A percentile compares a stretch with the other conserved stretches of the same genome.
Conservation (phyloP, 1,140 invertebrate genomes). For the Leptopilina boulardi region DNA sequence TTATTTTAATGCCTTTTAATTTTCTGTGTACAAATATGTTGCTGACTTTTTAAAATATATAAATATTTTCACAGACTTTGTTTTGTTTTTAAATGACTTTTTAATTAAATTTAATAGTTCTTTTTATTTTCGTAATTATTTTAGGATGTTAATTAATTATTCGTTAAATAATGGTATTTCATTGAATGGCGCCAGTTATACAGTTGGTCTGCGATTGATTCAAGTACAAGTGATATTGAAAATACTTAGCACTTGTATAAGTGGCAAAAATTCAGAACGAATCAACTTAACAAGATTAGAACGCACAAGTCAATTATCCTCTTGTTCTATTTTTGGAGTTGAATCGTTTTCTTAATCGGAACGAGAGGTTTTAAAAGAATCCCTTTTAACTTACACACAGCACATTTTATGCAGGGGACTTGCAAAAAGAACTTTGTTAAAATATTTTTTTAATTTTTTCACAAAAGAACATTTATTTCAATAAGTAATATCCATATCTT, state of each 20-base stretch:
- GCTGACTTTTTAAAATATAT: no score
- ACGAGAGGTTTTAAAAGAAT: not conserved
- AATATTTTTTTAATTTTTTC: no score
- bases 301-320: constrained; percentile 56
- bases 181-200: not conserved
- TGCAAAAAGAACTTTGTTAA: no score
- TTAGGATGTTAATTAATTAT: not conserved
- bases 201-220: not conserved
- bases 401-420: no score
- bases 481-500: no score
- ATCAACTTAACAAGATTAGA: constrained; percentile 63
- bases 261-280: constrained; percentile 50
- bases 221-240: constrained; percentile 36
- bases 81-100: no score
- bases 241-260: constrained; percentile 49
- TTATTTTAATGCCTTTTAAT: no score
- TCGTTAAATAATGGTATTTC: not conserved
- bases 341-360: not conserved
- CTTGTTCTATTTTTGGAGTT: constrained; percentile 55
- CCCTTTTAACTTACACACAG: not conserved
- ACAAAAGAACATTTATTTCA: no score
- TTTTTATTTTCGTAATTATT: no score
- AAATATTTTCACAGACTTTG: no score
- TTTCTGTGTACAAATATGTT: no score
- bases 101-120: no score